Conservation (phyloP, 2,888 invertebrate species). For the Antitype chi region DNA sequence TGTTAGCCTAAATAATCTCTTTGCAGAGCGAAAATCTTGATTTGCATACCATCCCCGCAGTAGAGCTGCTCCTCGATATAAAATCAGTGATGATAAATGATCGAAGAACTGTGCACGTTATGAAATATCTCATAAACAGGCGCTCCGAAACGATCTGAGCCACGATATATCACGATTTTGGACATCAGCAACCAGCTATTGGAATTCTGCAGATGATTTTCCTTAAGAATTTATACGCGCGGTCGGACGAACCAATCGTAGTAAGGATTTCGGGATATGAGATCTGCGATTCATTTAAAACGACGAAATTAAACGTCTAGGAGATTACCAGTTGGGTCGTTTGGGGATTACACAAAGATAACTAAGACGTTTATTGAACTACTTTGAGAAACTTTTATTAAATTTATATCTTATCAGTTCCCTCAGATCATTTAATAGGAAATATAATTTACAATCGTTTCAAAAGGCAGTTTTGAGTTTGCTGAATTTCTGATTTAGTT, state of each 20-base stretch:
- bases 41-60: slow-evolving; percentile 23
- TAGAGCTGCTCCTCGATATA: slow-evolving; percentile 43
- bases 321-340: slow-evolving; percentile 80
- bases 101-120: slow-evolving; percentile 74
- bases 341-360: slow-evolving; percentile 81
- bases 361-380: slow-evolving; percentile 81
- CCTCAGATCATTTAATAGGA: slow-evolving; percentile 72
- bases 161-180: slow-evolving; percentile 88
- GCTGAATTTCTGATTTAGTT: slow-evolving; percentile 50
- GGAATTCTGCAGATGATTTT: slow-evolving; percentile 86
- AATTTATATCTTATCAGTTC: slow-evolving; percentile 73
- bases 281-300: slow-evolving; percentile 84
- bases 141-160: slow-evolving; percentile 76
- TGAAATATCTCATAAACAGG: slow-evolving; percentile 89
- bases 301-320: slow-evolving; percentile 84
- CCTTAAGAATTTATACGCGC: slow-evolving; percentile 82
- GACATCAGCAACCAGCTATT: slow-evolving; percentile 86
- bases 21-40: slow-evolving; percentile 26
- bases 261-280: slow-evolving; percentile 79
- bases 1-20: neutral
- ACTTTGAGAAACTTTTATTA: slow-evolving; percentile 78
- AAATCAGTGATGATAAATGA: slow-evolving; percentile 81
- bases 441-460: slow-evolving; percentile 71
- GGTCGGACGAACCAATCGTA: slow-evolving; percentile 74
- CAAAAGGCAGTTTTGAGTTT: slow-evolving; percentile 58